phyloP scores from a whole-genome alignment of 92 coral and sea anemone species.

The Heteractis magnifica region DNA sequence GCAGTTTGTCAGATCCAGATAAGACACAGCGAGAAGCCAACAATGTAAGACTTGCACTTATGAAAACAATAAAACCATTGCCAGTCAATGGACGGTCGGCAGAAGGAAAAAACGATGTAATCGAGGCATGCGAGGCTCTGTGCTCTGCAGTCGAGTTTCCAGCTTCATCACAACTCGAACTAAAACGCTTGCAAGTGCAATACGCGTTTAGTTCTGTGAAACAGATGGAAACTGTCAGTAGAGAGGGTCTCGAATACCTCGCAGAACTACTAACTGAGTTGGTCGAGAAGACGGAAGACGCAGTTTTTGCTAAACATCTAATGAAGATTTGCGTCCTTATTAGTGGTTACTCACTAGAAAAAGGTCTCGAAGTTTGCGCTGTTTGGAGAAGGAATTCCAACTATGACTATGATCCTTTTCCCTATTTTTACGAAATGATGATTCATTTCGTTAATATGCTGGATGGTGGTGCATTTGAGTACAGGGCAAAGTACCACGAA shows the following conservation, averaged over 20 bases:
- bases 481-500: slow-evolving; percentile 33
- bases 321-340: slow-evolving; percentile 68
- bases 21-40: slow-evolving; percentile 57
- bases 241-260: slow-evolving; percentile 39
- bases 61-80: slow-evolving; percentile 41
- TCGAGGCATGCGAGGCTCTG: slow-evolving; percentile 54
- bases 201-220: slow-evolving; percentile 52
- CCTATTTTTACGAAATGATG: slow-evolving; percentile 73
- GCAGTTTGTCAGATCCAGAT: slow-evolving; percentile 67
- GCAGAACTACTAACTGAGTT: slow-evolving; percentile 61
- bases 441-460: slow-evolving; percentile 65
- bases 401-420: slow-evolving; percentile 54
- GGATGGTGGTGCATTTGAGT: slow-evolving; percentile 56
- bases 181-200: slow-evolving; percentile 69
- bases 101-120: slow-evolving; percentile 45
- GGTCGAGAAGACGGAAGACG: slow-evolving; percentile 54
- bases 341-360: slow-evolving; percentile 61
- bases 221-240: slow-evolving; percentile 40
- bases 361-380: slow-evolving; percentile 52
- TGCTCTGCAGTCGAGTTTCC: slow-evolving; percentile 59
- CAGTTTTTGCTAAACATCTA: slow-evolving; percentile 52
- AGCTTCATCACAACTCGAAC: slow-evolving; percentile 49
- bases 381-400: slow-evolving; percentile 55
- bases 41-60: slow-evolving; percentile 50
- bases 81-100: too few species aligned